Conservation (phyloP, 1,140 invertebrate species). For the Caerostris darwini region DNA sequence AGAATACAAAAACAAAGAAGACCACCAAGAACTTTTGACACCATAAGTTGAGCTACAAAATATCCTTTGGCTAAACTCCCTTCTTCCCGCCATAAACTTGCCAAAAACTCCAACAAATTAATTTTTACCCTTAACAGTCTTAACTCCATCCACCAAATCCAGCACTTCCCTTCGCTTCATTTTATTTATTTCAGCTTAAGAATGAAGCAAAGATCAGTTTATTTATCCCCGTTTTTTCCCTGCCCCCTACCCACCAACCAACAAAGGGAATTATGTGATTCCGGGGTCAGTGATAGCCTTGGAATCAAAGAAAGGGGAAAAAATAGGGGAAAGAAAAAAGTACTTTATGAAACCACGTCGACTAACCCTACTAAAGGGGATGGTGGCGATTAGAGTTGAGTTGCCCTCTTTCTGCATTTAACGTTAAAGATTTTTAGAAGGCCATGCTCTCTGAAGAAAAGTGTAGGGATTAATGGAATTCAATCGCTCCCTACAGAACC, state of each 20-base stretch:
- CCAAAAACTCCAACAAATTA: conserved; percentile 24
- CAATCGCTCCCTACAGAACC: conserved; percentile 42
- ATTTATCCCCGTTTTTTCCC: neutral
- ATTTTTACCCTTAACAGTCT: conserved; percentile 7
- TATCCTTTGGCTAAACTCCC: conserved; percentile 10
- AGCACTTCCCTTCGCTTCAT: neutral
- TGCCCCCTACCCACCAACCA: neutral
- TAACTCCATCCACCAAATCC: conserved; percentile 15
- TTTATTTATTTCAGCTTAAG: conserved; percentile 27
- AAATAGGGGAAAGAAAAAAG: neutral
- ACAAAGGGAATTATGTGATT: conserved; percentile 51
- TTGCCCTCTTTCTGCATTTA: conserved; percentile 9
- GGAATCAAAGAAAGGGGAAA: too few species aligned
- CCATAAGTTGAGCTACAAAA: neutral
- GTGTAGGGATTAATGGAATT: conserved; percentile 54
- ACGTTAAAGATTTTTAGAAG: conserved; percentile 41
- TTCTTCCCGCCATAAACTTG: neutral
- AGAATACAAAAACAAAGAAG: too few species aligned
- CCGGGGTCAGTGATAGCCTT: neutral
- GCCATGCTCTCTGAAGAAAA: conserved; percentile 10
- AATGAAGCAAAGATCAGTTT: conserved; percentile 18
- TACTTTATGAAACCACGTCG: conserved; percentile 33
- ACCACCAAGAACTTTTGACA: too few species aligned
- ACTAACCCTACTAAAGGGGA: neutral
- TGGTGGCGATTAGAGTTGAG: neutral